Evolutionary conservation across 2,113 vertebrate species (phyloP).

Genomic region (Spheniscus mendiculus): DNA sequence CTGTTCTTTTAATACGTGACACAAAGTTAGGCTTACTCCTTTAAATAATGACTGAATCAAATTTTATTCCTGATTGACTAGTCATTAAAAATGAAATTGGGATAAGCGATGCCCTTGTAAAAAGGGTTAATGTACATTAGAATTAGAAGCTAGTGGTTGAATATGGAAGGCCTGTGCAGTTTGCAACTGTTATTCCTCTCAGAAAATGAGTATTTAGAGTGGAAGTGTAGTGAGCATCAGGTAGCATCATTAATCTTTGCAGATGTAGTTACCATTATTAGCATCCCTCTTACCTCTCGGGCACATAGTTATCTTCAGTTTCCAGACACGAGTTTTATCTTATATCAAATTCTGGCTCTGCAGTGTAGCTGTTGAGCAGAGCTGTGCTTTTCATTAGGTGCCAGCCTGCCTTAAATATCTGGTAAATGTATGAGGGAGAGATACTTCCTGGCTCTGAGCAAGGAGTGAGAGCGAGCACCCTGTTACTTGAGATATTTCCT

Average conservation of each 20-base stretch:
- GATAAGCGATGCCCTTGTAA: background rate
- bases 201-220: background rate
- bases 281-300: background rate
- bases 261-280: background rate
- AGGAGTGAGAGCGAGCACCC: background rate
- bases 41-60: background rate
- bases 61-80: background rate
- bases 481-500: background rate
- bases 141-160: background rate
- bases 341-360: background rate
- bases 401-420: constrained; percentile 26
- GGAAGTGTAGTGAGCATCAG: background rate
- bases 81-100: background rate
- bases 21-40: background rate
- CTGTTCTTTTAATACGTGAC: background rate
- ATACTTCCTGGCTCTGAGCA: background rate
- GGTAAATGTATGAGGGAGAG: background rate
- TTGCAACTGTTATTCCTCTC: background rate
- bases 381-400: background rate
- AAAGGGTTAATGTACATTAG: background rate
- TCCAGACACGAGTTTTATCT: constrained; percentile 18
- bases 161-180: background rate
- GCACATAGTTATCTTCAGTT: background rate
- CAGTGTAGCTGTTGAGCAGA: background rate
- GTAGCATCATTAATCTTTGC: background rate